Conservation (phyloP, 2,113 vertebrate genomes). For the Erythrocebus patas region DNA sequence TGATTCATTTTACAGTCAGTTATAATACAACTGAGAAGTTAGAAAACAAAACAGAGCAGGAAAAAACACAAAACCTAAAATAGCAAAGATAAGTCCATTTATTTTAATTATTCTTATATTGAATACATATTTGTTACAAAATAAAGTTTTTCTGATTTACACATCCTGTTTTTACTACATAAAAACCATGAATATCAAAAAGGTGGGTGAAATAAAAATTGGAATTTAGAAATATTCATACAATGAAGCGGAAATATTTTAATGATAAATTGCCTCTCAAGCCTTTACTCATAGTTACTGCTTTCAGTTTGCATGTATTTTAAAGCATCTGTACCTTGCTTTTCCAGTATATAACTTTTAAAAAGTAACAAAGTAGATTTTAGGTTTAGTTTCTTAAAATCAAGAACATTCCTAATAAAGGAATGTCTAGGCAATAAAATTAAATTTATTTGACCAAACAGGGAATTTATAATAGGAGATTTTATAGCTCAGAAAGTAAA, state of each 20-base stretch:
- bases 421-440: not conserved
- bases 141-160: not conserved
- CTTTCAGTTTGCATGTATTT: not conserved
- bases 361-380: not conserved
- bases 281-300: not conserved
- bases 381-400: not conserved
- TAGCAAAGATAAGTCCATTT: not conserved
- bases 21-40: not conserved
- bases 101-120: not conserved
- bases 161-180: not conserved
- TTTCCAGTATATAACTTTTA: not conserved
- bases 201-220: not conserved
- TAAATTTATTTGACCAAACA: not conserved
- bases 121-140: not conserved
- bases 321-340: not conserved
- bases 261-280: not conserved
- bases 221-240: not conserved
- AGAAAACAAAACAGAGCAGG: not conserved
- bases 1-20: not conserved
- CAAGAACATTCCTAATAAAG: not conserved
- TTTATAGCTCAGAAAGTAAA: not conserved
- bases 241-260: not conserved
- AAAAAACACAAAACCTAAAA: not conserved
- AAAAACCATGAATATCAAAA: not conserved
- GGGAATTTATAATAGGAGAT: not conserved